phyloP scores from a whole-genome alignment of 2,113 vertebrate genomes.

The human (Homo sapiens) region DNA sequence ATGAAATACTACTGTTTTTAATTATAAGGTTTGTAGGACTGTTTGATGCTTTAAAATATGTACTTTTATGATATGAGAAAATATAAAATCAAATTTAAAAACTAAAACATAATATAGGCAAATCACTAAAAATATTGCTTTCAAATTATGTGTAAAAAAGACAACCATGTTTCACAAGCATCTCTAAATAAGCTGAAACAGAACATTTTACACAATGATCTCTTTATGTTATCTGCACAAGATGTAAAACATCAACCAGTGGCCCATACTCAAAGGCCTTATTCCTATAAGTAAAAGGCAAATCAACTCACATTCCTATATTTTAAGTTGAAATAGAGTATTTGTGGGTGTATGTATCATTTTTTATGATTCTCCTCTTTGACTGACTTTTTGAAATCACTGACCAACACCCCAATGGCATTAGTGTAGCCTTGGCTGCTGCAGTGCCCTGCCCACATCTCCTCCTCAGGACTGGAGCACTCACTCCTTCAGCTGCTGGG shows the following conservation, averaged over 20 bases:
- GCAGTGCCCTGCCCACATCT: not conserved
- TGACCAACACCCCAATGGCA: not conserved
- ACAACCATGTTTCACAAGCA: not conserved
- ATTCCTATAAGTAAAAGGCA: not conserved
- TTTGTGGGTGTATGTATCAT: not conserved
- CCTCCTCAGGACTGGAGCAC: not conserved
- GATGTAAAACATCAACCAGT: not conserved
- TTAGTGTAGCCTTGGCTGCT: not conserved
- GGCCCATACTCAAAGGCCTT: not conserved
- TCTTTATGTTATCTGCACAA: not conserved
- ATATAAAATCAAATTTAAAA: conserved; percentile 12
- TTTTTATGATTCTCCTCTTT: not conserved
- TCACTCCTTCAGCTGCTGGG: not conserved
- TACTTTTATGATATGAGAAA: not conserved
- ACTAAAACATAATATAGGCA: not conserved
- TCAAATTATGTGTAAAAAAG: not conserved
- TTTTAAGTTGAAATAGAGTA: not conserved
- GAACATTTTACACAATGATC: not conserved
- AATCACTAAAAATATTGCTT: not conserved
- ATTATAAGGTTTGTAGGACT: not conserved
- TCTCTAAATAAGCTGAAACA: not conserved
- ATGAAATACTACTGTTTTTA: not conserved
- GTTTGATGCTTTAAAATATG: not conserved
- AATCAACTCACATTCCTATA: not conserved
- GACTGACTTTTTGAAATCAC: not conserved